Evolutionary conservation across 1,140 invertebrate genomes (phyloP).

Genomic region (Euura lappo): DNA sequence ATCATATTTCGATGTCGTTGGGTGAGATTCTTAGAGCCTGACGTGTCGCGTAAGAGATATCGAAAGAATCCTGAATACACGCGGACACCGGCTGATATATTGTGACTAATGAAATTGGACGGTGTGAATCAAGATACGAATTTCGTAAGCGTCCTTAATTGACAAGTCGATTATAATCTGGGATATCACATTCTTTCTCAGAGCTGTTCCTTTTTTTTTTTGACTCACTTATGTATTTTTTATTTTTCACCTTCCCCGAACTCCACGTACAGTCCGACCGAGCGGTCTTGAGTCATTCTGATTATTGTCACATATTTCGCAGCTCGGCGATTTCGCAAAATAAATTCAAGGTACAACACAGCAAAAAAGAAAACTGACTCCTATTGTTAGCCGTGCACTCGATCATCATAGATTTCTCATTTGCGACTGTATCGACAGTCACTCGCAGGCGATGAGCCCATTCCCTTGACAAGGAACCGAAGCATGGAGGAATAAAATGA

Average conservation of each 20-base stretch:
- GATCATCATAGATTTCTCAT: too few species aligned
- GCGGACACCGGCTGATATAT: too few species aligned
- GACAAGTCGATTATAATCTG: not conserved
- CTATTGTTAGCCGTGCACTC: too few species aligned
- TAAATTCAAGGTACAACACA: not conserved
- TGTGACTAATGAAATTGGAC: too few species aligned
- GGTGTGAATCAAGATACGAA: too few species aligned
- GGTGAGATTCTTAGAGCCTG: not conserved
- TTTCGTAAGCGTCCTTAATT: too few species aligned
- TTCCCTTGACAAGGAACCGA: not conserved
- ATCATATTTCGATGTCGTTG: too few species aligned
- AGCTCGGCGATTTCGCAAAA: not conserved
- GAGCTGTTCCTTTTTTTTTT: constrained; percentile 21
- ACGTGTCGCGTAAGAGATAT: not conserved
- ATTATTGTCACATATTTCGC: not conserved
- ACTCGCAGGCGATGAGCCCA: constrained; percentile 4
- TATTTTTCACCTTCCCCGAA: constrained; percentile 20
- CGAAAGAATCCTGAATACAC: not conserved
- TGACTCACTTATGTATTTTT: constrained; percentile 19
- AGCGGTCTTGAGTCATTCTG: not conserved
- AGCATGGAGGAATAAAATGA: constrained; percentile 2
- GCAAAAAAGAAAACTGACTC: too few species aligned
- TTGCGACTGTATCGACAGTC: not conserved
- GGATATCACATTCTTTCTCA: constrained; percentile 16
- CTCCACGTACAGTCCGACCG: not conserved